Percentiles rank a stretch among this genome's conserved stretches.
phyloP scores from a whole-genome alignment of 2,888 invertebrate genomes.

The Drepana falcataria region DNA sequence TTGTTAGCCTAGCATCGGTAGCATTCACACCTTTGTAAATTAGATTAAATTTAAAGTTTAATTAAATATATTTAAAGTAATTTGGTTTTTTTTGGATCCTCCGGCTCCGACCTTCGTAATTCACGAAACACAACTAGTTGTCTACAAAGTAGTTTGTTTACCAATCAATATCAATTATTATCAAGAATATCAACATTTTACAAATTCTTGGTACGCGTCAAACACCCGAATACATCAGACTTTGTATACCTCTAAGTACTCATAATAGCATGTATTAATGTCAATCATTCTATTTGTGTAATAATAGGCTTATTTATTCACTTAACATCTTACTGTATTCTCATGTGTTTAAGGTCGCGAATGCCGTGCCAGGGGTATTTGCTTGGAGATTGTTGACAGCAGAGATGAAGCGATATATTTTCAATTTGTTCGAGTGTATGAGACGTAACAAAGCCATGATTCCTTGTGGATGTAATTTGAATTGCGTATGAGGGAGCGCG shows the following conservation, averaged over 20 bases:
- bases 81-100: no score
- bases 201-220: neutral
- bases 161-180: neutral
- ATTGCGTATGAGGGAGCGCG: neutral
- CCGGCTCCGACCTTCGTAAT: no score
- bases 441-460: neutral
- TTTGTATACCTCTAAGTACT: constrained; percentile 3
- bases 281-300: constrained; percentile 17
- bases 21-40: no score
- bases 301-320: constrained; percentile 24
- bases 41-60: no score
- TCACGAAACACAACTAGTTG: no score
- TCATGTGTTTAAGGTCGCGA: neutral
- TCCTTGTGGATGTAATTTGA: neutral
- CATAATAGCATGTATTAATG: constrained; percentile 18
- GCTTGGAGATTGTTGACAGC: neutral
- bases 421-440: constrained; percentile 5
- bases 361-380: neutral
- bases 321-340: constrained; percentile 2
- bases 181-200: neutral
- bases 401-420: constrained; percentile 5
- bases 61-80: no score
- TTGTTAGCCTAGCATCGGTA: no score
- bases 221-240: neutral
- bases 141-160: no score